A percentile compares a stretch with the other conserved stretches of the same genome.
phyloP scores from a whole-genome alignment of 2,113 vertebrate genomes.

The Syngnathoides biaculeatus region DNA sequence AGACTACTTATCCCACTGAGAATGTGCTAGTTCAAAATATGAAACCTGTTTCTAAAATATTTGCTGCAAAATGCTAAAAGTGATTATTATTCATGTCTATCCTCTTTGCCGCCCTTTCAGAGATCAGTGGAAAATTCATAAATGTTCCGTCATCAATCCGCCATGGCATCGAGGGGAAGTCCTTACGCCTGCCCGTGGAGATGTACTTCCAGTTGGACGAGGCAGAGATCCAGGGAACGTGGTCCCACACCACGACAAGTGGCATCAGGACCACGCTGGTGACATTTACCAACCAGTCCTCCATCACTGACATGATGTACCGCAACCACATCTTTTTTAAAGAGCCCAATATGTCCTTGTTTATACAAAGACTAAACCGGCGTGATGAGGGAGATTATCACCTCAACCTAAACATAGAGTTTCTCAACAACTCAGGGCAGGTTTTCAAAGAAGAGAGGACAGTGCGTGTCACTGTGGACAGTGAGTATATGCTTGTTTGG shows the following conservation, averaged over 20 bases:
- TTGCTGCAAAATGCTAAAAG: no score
- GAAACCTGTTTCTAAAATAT: no score
- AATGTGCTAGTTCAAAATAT: no score
- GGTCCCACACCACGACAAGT: slow-evolving; percentile 54
- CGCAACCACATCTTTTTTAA: slow-evolving; percentile 46
- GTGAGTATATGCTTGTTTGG: slow-evolving; percentile 51
- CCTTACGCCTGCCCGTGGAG: slow-evolving; percentile 61
- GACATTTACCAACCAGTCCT: slow-evolving; percentile 48
- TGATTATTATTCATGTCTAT: slow-evolving; percentile 1
- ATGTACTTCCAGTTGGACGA: slow-evolving; percentile 45
- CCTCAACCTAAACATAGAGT: slow-evolving; percentile 63
- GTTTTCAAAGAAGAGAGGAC: slow-evolving; percentile 51
- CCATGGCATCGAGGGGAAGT: slow-evolving; percentile 54
- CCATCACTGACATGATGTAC: slow-evolving; percentile 55
- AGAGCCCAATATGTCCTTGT: slow-evolving; percentile 58
- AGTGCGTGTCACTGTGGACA: slow-evolving; percentile 67
- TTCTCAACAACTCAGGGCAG: slow-evolving; percentile 28
- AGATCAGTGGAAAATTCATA: slow-evolving; percentile 36
- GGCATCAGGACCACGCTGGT: slow-evolving; percentile 52
- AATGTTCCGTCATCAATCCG: slow-evolving; percentile 40
- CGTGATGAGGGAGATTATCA: slow-evolving; percentile 66
- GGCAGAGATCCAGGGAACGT: slow-evolving; percentile 66
- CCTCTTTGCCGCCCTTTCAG: slow-evolving; percentile 18
- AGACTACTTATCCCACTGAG: no score
- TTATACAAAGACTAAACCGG: slow-evolving; percentile 51